phyloP scores from a whole-genome alignment of 2,797 vertebrate species.

The Girardinus metallicus region DNA sequence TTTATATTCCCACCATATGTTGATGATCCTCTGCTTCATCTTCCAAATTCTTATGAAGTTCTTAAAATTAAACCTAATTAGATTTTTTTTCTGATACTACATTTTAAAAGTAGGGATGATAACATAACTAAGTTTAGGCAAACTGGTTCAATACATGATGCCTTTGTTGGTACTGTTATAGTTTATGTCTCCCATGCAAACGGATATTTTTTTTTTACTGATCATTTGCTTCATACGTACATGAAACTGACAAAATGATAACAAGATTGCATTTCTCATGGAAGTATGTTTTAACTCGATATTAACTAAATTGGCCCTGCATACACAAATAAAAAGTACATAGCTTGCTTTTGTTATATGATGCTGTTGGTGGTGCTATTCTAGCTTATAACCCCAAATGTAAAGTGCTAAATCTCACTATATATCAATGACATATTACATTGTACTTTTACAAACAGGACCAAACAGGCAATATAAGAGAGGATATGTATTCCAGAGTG shows the following conservation, averaged over 20 bases:
- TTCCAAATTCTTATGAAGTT: not conserved
- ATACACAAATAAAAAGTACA: not conserved
- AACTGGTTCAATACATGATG: not conserved
- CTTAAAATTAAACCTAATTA: not conserved
- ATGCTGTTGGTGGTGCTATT: not conserved
- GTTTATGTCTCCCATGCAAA: not conserved
- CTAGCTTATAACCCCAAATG: not conserved
- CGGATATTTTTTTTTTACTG: not conserved
- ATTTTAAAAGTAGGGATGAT: not conserved
- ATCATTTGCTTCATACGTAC: not conserved
- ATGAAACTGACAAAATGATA: not conserved
- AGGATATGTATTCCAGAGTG: slow-evolving; percentile 5
- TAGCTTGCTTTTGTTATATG: not conserved
- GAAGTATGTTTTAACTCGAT: not conserved
- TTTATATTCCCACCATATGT: not conserved
- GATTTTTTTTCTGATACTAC: not conserved
- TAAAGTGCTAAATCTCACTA: not conserved
- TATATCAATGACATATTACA: not conserved
- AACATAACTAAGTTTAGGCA: not conserved
- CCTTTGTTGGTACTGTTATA: not conserved
- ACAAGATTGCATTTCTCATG: not conserved
- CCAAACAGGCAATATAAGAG: not conserved
- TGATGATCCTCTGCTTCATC: not conserved
- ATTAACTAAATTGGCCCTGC: not conserved
- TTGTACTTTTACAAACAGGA: not conserved